phyloP scores from a whole-genome alignment of 92 coral and sea anemone genomes.

The Umimayanthus chanpuru region DNA sequence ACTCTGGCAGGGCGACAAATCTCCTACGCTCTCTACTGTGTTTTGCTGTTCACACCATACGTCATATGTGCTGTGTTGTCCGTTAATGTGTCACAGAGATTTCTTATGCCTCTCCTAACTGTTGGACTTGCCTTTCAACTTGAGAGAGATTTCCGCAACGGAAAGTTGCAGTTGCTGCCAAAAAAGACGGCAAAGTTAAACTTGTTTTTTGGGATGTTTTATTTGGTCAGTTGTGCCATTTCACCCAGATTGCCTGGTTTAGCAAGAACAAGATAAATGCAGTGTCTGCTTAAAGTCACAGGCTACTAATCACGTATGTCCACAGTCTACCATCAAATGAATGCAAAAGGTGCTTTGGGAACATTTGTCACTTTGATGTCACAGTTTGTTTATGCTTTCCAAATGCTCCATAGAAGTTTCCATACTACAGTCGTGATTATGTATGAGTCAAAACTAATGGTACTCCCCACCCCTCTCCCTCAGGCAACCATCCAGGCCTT shows the following conservation, averaged over 20 bases:
- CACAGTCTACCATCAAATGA: not conserved
- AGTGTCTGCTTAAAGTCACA: not conserved
- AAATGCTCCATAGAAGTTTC: too few relatives aligned
- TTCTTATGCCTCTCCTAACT: conserved; percentile 75
- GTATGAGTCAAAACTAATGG: too few relatives aligned
- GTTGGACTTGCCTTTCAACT: conserved; percentile 77
- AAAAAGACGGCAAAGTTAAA: conserved; percentile 86
- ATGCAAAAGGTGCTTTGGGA: not conserved
- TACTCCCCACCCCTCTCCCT: too few relatives aligned
- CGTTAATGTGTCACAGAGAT: conserved; percentile 78
- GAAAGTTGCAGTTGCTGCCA: conserved; percentile 65
- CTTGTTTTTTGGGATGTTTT: conserved; percentile 80
- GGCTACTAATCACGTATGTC: not conserved
- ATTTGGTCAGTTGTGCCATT: conserved; percentile 71
- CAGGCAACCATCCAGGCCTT: too few relatives aligned
- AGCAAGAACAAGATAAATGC: conserved; percentile 9
- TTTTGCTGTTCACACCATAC: conserved; percentile 86
- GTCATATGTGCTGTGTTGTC: conserved; percentile 81
- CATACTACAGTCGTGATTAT: too few relatives aligned
- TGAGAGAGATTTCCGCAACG: conserved; percentile 80
- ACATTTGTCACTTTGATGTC: too few relatives aligned
- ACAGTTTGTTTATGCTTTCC: too few relatives aligned
- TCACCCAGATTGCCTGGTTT: conserved; percentile 73
- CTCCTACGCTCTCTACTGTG: conserved; percentile 76
- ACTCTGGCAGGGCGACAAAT: conserved; percentile 80